Base-by-base conservation (phyloP, 2,113 vertebrate species). In the Antennarius striatus region DNA sequence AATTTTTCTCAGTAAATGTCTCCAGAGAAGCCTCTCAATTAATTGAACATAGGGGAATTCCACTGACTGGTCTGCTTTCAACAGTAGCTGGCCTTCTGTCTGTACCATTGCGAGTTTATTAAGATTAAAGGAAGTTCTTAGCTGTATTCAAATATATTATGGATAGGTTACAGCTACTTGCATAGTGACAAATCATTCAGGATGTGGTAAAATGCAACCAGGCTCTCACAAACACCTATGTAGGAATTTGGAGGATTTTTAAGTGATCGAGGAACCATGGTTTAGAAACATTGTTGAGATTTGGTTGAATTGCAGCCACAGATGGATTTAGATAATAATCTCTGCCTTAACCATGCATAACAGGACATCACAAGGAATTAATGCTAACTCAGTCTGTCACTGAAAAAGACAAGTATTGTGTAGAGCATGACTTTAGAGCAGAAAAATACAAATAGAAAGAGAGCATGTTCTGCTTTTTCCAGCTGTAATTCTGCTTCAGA, bases 401-500 rank as follows among this genome's bases (percentile, higher is more conserved):
- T 55, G 50, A 75, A 63, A 59, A 65, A 63, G 75, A 83, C 57
- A 76, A 66, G 68, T 59, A 43, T 59, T 40, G 32, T 63, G 51
- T 46, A 66, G 52, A 60, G 64, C 42, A 36, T 36, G 43, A 59
- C 5, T 86, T 73, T 61, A 62, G 28, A 71, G 55, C 39, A 58
- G 0, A 69, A 70, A 0, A 32, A 58, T 79, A 68, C 68, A 68
- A 79, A 81, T 22, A 71, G 69, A 77, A 72, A 55, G 14, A n/a
- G 54, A 3, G 29, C 58, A 48, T 68, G 53, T 58, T 72, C 56
- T 17, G 22, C 52, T 81, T 85, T 74, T 80, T 79, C 79, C 73
- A 80, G 64, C 63, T 76, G 76, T 64, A 73, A 39, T 63, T 71
- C 60, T 80, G 63, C 69, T 73, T 76, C 50, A 57, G 56, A 69